phyloP scores from a whole-genome alignment of 2,888 invertebrate species.

The Archips crataeganus region DNA sequence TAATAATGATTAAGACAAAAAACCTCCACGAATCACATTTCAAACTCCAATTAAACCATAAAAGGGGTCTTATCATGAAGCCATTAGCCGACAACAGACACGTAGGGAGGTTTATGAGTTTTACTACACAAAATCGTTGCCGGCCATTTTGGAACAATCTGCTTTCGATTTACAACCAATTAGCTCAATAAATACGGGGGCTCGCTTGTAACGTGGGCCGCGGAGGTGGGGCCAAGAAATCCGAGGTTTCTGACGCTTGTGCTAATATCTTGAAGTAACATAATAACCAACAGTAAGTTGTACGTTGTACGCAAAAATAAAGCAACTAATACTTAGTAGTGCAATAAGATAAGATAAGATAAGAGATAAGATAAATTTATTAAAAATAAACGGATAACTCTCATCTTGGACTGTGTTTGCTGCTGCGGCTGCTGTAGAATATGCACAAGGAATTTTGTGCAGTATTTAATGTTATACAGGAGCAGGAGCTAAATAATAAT shows the following conservation, averaged over 20 bases:
- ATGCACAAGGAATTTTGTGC: too few species aligned
- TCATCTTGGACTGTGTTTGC: too few species aligned
- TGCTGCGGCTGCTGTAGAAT: too few species aligned
- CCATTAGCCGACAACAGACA: conserved; percentile 77
- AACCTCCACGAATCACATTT: conserved; percentile 63
- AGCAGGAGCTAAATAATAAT: too few species aligned
- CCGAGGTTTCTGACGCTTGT: conserved; percentile 29
- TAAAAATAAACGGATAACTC: too few species aligned
- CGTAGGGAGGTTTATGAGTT: conserved; percentile 83
- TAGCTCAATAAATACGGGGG: conserved; percentile 78
- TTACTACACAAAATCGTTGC: conserved; percentile 81
- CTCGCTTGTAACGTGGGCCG: conserved; percentile 61
- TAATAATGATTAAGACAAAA: conserved; percentile 76
- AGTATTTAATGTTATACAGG: too few species aligned
- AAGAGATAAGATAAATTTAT: too few species aligned
- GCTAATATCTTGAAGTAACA: too few species aligned
- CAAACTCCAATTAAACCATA: conserved; percentile 79
- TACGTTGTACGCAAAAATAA: too few species aligned
- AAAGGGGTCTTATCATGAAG: conserved; percentile 76
- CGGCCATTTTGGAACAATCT: conserved; percentile 78
- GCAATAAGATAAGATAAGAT: too few species aligned
- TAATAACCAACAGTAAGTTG: too few species aligned
- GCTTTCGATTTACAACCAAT: conserved; percentile 80
- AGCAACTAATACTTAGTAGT: too few species aligned
- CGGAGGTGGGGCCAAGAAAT: conserved; percentile 50